Percentiles rank a stretch among this genome's conserved stretches.
Conservation (phyloP, 2,888 invertebrate genomes). For the Rhopalosiphum nymphaeae region DNA sequence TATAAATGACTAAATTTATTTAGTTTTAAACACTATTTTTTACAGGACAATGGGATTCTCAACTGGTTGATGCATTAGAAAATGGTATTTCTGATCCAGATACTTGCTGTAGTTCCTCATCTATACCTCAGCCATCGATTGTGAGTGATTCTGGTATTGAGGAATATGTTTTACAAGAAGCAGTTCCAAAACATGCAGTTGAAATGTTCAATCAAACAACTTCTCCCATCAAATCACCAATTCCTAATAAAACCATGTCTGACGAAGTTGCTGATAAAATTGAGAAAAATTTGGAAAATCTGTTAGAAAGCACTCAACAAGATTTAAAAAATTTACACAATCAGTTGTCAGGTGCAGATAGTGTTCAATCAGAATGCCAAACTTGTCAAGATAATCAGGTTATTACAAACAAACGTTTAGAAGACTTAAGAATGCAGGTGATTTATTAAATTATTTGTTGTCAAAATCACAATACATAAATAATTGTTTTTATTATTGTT, state of each 20-base stretch:
- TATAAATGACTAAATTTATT: background rate
- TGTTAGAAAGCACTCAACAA: constrained; percentile 57
- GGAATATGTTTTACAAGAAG: constrained; percentile 76
- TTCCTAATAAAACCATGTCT: background rate
- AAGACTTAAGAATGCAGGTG: constrained; percentile 56
- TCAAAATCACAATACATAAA: background rate
- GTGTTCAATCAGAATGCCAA: constrained; percentile 43
- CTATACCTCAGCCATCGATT: constrained; percentile 67
- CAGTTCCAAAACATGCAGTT: constrained; percentile 75
- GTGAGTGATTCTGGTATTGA: constrained; percentile 70
- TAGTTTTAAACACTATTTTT: background rate
- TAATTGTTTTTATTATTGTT: background rate
- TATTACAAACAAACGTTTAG: constrained; percentile 56
- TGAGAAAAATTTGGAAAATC: constrained; percentile 58
- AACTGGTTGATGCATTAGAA: constrained; percentile 72
- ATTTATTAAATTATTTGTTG: background rate
- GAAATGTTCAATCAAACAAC: constrained; percentile 70
- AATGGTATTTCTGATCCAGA: constrained; percentile 72
- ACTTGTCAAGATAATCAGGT: constrained; percentile 55
- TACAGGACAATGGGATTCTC: constrained; percentile 76
- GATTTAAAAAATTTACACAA: constrained; percentile 54
- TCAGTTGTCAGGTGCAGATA: constrained; percentile 56
- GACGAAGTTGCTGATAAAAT: constrained; percentile 28
- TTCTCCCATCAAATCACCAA: constrained; percentile 50
- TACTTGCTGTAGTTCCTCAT: constrained; percentile 69